Evolutionary conservation across 2,113 vertebrate species (phyloP).

Genomic region (Vimba vimba): DNA sequence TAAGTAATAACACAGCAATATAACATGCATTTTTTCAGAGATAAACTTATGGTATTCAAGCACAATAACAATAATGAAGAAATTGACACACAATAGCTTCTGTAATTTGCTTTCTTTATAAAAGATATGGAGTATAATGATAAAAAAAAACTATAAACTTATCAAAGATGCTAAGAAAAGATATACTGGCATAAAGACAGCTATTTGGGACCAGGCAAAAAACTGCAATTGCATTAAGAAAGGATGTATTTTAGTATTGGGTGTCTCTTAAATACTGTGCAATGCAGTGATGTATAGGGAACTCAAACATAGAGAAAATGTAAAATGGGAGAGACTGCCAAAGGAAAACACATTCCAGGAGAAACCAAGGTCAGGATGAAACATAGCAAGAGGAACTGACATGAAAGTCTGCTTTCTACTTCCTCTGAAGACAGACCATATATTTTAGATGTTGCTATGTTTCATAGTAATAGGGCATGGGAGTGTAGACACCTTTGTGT

Average conservation of each 20-base stretch:
- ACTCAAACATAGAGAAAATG: conserved; percentile 46
- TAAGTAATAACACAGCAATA: background rate
- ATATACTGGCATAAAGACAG: background rate
- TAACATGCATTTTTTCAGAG: background rate
- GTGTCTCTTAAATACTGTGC: background rate
- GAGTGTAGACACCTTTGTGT: background rate
- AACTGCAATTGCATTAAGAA: background rate
- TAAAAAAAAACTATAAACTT: background rate
- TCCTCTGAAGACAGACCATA: conserved; percentile 22
- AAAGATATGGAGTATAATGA: background rate
- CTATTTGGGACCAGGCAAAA: background rate
- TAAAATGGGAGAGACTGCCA: conserved; percentile 59
- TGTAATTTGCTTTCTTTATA: background rate
- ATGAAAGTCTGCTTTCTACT: conserved; percentile 43
- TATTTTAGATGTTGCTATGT: conserved; percentile 13
- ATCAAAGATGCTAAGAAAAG: background rate
- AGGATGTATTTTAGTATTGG: background rate
- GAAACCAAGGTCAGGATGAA: conserved; percentile 61
- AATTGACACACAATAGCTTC: background rate
- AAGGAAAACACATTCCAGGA: conserved; percentile 57
- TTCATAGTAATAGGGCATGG: conserved; percentile 18
- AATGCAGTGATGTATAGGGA: background rate
- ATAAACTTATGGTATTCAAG: conserved; percentile 8
- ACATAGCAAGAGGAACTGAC: conserved; percentile 50
- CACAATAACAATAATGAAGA: conserved; percentile 2